A percentile compares a stretch with the other conserved stretches of the same genome.
These are phyloP conservation scores for Pica pica DNA, from an alignment of 2,113 vertebrate species.

Conservation along the genomic window DNA sequence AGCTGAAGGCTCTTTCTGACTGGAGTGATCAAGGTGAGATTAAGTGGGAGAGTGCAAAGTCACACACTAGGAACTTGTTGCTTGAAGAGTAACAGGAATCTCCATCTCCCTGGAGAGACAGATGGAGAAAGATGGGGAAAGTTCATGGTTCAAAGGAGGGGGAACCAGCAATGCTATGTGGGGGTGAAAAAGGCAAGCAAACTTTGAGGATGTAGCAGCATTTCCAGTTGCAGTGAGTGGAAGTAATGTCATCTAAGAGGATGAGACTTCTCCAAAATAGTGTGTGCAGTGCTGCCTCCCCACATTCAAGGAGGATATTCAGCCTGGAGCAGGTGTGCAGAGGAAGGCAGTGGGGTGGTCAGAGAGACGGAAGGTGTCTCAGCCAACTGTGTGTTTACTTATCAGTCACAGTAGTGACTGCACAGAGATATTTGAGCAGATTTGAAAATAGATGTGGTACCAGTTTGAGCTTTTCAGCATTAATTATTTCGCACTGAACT, in stretches of 20 bases:
- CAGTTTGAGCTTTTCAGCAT: background rate
- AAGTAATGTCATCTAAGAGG: background rate
- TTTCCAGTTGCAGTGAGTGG: background rate
- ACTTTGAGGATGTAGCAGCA: background rate
- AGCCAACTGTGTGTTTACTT: background rate
- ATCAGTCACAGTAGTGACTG: background rate
- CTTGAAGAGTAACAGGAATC: background rate
- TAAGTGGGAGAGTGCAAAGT: background rate
- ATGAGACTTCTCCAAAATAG: background rate
- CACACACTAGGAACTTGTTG: background rate
- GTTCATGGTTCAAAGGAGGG: background rate
- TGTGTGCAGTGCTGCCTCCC: background rate
- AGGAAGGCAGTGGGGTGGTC: background rate
- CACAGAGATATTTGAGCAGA: background rate
- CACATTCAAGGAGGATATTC: background rate
- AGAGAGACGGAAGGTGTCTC: background rate
- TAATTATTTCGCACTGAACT: constrained; percentile 41
- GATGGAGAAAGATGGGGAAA: background rate
- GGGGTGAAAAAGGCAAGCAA: background rate
- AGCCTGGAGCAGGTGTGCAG: constrained; percentile 24
- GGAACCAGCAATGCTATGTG: fast-evolving
- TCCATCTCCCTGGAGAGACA: background rate
- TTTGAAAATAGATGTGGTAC: background rate
- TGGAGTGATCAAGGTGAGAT: background rate
- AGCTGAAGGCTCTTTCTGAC: background rate